phyloP scores from a whole-genome alignment of 2,797 vertebrate species.

The Picus viridis region DNA sequence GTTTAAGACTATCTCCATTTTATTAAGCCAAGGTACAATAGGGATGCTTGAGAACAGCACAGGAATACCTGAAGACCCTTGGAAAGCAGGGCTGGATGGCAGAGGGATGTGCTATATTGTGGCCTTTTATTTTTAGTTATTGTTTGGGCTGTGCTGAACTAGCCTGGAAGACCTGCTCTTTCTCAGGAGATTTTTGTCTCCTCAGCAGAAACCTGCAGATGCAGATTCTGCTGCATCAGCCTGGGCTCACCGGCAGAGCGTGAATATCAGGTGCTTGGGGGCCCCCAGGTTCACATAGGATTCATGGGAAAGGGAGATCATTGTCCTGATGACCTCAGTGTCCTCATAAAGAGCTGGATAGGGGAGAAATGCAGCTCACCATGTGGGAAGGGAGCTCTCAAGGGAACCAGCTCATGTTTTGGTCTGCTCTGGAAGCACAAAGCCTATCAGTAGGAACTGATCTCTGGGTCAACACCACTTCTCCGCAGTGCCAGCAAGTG shows the following conservation, averaged over 20 bases:
- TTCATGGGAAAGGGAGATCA: slow-evolving; percentile 62
- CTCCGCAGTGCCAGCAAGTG: not conserved
- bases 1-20: not conserved
- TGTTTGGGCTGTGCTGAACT: slow-evolving; percentile 3
- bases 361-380: slow-evolving; percentile 44
- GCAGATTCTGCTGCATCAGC: slow-evolving; percentile 59
- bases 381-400: slow-evolving; percentile 53
- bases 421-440: not conserved
- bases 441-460: slow-evolving; percentile 9
- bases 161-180: slow-evolving; percentile 27
- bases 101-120: not conserved
- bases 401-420: slow-evolving; percentile 36
- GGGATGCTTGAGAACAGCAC: not conserved
- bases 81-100: not conserved
- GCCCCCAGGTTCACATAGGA: slow-evolving; percentile 32
- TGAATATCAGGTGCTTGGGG: slow-evolving; percentile 54
- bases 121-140: not conserved
- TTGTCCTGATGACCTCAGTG: slow-evolving; percentile 20
- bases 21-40: not conserved
- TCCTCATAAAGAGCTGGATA: slow-evolving; percentile 38
- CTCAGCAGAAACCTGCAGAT: slow-evolving; percentile 56
- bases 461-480: slow-evolving; percentile 48
- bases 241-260: slow-evolving; percentile 44
- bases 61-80: not conserved
- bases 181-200: slow-evolving; percentile 44